A percentile compares a stretch with the other conserved stretches of the same genome.
Evolutionary conservation across 2,797 vertebrate species (phyloP).

Genomic region (Acridotheres tristis): DNA sequence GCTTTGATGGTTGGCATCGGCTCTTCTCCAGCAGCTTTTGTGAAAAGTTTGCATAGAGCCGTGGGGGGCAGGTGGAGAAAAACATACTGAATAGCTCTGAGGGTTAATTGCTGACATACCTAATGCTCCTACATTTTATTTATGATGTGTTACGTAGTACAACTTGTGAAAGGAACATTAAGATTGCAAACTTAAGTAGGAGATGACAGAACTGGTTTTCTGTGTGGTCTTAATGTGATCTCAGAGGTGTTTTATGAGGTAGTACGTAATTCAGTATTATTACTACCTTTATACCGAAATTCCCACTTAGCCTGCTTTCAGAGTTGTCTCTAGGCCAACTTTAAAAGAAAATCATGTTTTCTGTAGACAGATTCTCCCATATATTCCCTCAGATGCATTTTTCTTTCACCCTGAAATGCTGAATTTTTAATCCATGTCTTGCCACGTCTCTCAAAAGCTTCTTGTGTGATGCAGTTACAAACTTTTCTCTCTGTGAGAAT

Average conservation of each 20-base stretch:
- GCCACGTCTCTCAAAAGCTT: neutral
- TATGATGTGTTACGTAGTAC: neutral
- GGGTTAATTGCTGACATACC: neutral
- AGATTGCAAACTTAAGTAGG: neutral
- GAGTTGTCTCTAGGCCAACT: neutral
- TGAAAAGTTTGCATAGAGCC: rapidly evolving
- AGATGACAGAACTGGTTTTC: neutral
- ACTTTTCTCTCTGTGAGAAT: neutral
- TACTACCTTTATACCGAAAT: neutral
- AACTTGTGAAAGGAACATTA: neutral
- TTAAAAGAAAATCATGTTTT: neutral
- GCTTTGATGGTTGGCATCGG: neutral
- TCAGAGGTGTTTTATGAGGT: neutral
- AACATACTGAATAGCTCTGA: neutral
- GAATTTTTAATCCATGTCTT: neutral
- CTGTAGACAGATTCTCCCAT: neutral
- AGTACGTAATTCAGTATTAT: neutral
- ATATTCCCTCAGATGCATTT: neutral
- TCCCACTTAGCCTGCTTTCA: neutral
- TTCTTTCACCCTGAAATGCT: neutral
- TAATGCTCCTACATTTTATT: neutral
- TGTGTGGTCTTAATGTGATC: neutral
- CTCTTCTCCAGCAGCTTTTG: neutral
- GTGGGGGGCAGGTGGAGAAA: neutral
- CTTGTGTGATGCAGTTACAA: neutral